These are phyloP conservation scores for Mus spicilegus DNA, from an alignment of 2,113 vertebrate genomes.

Conservation along the genomic window DNA sequence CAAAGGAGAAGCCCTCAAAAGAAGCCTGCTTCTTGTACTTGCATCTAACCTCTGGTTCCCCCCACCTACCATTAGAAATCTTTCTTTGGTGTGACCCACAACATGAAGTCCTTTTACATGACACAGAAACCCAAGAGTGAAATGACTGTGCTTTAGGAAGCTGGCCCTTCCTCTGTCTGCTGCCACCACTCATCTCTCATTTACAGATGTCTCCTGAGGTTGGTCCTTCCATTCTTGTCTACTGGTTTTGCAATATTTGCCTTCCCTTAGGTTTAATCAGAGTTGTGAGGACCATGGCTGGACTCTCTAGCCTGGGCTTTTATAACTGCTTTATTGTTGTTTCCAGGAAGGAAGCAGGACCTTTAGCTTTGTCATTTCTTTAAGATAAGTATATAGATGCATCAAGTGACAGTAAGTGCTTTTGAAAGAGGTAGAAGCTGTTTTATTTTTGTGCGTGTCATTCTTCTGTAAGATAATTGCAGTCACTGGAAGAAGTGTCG, in stretches of 20 bases:
- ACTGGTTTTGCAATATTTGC: neutral
- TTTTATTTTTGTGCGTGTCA: constrained; percentile 9
- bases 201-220: neutral
- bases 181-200: neutral
- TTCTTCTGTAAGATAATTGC: constrained; percentile 44
- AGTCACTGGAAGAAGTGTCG: constrained; percentile 14
- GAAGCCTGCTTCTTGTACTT: neutral
- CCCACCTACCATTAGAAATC: neutral
- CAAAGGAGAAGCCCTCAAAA: neutral
- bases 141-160: neutral
- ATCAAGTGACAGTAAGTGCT: neutral
- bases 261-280: neutral
- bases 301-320: neutral
- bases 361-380: constrained; percentile 42
- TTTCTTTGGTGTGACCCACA: neutral
- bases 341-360: neutral
- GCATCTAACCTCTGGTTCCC: neutral
- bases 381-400: constrained; percentile 27
- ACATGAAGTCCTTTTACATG: neutral
- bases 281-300: neutral
- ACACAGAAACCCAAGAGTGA: neutral
- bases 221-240: neutral
- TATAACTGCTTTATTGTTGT: neutral
- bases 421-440: constrained; percentile 9
- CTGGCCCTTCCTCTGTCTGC: neutral